Evolutionary conservation across 2,888 invertebrate genomes (phyloP), one percentile per base, ranked within the genome.

Genomic region (Ichneumon xanthorius): DNA sequence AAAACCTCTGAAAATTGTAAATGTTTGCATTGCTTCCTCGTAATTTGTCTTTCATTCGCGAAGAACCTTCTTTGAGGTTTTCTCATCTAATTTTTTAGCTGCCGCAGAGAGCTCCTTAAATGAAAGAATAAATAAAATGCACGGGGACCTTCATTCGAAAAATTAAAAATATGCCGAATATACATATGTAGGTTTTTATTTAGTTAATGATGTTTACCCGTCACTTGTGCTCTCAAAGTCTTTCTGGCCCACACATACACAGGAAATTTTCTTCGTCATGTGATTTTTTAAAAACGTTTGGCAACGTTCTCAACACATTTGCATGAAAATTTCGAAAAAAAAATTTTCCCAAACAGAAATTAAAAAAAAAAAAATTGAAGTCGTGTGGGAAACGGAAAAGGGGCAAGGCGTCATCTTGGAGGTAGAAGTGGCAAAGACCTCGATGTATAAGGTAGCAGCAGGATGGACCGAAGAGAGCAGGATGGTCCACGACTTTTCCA

Each of bases 401-500:
- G 4, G 7, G 26, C 26, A 7, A 26, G 16, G 11, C 50, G 11
- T 30, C 33, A 7, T 6, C 30, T 30, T 4, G 16, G 22, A 26
- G 58, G 72, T 5, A 26, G 16, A 73, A 45, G 72, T 58, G 72
- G 4, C 40, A 55, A 73, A 73, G 58, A 73, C 26, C n/a, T 14
- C 26, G 16, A 61, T 58, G 26, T 22, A 26, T 22, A 22, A 19
- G 55, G 55, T 22, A 55, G 22, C 55, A 55, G 40, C 30, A 40
- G 7, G 48, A 61, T 78, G 40, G 50, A 40, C n/a, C 19, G 45
- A 7, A 33, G 16, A 40, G 14, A 50, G 14, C 48, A 50, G 19
- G 14, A 14, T 40, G n/a, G 45, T 61, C 58, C 37, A 67, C 45
- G 68, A 61, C 58, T 79, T 48, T 70, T 71, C 48, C 72, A 71